Percentiles rank a stretch among this genome's conserved stretches.
Conservation (phyloP, 2,888 invertebrate genomes). For the Zonitis immaculata region DNA sequence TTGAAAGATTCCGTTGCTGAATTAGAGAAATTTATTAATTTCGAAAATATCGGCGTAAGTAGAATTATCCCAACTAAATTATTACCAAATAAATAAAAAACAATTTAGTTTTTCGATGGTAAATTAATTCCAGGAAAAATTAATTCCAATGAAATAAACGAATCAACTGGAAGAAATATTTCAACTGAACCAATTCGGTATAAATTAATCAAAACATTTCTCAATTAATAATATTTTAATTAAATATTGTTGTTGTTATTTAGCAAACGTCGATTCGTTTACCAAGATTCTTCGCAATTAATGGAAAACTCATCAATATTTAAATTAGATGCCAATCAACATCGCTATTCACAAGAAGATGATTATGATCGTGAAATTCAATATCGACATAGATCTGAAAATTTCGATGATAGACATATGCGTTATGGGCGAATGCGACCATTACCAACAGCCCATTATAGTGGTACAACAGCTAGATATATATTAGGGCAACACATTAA, state of each 20-base stretch:
- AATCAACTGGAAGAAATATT: no score
- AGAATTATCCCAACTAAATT: neutral
- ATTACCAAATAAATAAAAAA: neutral
- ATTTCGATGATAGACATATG: slow-evolving; percentile 19
- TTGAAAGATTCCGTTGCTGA: neutral
- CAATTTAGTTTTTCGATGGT: no score
- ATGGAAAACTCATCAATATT: slow-evolving; percentile 18
- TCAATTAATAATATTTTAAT: neutral
- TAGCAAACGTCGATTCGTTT: neutral
- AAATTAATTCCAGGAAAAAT: no score
- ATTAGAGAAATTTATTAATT: slow-evolving; percentile 7
- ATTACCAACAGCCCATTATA: slow-evolving; percentile 58
- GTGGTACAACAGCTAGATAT: slow-evolving; percentile 60
- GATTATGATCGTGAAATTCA: neutral
- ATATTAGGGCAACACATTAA: slow-evolving; percentile 54
- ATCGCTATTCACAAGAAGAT: slow-evolving; percentile 20
- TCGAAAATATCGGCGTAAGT: neutral
- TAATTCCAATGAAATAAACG: no score
- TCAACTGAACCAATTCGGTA: neutral
- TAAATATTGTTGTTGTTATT: neutral
- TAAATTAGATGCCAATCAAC: slow-evolving; percentile 20
- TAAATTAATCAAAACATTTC: neutral
- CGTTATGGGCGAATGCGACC: slow-evolving; percentile 41
- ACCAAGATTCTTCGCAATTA: slow-evolving; percentile 20
- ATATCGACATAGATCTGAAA: slow-evolving; percentile 26